Base-by-base conservation (phyloP, 2,113 vertebrate species). In the Hoplias malabaricus region DNA sequence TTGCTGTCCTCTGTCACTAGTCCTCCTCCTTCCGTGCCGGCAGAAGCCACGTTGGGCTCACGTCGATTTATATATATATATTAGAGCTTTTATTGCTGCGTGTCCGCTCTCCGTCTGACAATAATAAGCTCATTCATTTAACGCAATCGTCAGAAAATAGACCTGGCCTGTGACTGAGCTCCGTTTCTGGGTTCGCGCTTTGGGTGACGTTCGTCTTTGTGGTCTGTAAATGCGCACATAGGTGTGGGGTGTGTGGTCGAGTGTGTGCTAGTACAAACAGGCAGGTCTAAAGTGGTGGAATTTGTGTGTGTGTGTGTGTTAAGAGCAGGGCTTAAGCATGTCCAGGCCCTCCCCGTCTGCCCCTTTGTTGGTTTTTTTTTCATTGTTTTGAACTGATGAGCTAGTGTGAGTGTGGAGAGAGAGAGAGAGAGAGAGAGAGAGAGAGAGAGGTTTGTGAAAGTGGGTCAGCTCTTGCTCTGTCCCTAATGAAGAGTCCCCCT, bases 281-380 rank as follows among this genome's bases (percentile, higher is more conserved):
- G 88, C 86, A 83, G 31, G 77, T 85, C n/a, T 89, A 68, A 84
- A 83, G 77, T 66, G 73, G 68, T 90, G 89, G 89, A 89, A 91
- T 91, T 89, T 83, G 84, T 86, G 82, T 83, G 84, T 90, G 87
- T 91, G 90, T 83, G 84, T 86, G 82, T 83, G 84, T 90, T 87
- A 87, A 86, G 85, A 90, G 84, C 75, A 65, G 83, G 81, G 84
- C 85, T 90, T 90, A 88, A 83, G 82, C 87, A 83, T 85, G 87
- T 77, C 81, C 84, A 88, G 86, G 82, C 88, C 85, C 85, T 86
- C 84, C 84, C 87, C 88, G 87, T 67, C 82, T 83, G 82, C 67
- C 77, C 85, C 75, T 87, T 89, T 89, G 84, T 86, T 57, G 79
- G 79, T 53, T 62, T 61, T 71, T 21, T 73, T 78, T 38, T 31